Evolutionary conservation across 2,888 invertebrate genomes (phyloP).

Genomic region (Siphonodentalium dalli): DNA sequence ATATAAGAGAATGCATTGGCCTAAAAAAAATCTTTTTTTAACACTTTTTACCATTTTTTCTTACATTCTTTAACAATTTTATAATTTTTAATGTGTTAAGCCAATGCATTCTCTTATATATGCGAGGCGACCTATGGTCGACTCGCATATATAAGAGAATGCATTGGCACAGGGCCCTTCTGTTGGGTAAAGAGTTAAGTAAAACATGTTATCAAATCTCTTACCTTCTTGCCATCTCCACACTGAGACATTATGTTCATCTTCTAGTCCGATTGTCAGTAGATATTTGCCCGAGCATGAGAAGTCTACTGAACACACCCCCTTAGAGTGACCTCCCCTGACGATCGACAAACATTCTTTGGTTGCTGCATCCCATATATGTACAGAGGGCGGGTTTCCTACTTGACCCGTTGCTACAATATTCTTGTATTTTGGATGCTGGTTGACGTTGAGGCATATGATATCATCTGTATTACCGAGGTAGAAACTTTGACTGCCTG

Average conservation of each 20-base stretch:
- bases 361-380: conserved; percentile 61
- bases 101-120: no score
- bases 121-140: no score
- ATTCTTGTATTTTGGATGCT: conserved; percentile 62
- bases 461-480: conserved; percentile 65
- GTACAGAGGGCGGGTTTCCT: conserved; percentile 59
- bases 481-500: conserved; percentile 64
- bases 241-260: conserved; percentile 57
- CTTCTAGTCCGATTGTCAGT: conserved; percentile 61
- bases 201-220: conserved; percentile 1
- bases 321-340: conserved; percentile 54
- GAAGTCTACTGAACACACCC: conserved; percentile 64
- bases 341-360: conserved; percentile 61
- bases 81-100: no score
- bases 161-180: no score
- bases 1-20: no score
- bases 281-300: conserved; percentile 64
- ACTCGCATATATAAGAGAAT: no score
- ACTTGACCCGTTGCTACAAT: conserved; percentile 65
- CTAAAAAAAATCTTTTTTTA: no score
- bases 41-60: no score
- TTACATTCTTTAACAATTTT: no score
- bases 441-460: conserved; percentile 62
- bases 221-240: conserved; percentile 66
- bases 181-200: background rate